Conservation (phyloP, 2,113 vertebrate genomes). For the Dinomys branickii region DNA sequence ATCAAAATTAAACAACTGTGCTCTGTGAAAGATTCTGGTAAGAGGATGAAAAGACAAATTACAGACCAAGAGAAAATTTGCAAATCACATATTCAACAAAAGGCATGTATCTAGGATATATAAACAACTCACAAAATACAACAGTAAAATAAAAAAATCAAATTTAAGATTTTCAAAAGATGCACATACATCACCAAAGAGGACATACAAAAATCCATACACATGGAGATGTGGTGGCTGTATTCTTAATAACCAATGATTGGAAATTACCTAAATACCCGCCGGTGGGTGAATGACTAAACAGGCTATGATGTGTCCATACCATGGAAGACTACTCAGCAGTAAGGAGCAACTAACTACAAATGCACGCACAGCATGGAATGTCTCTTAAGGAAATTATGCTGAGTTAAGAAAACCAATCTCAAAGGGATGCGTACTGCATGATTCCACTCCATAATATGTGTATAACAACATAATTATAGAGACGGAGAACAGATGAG, state of each 20-base stretch:
- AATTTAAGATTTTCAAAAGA: background rate
- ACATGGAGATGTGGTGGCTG: background rate
- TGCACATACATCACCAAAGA: background rate
- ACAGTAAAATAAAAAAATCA: background rate
- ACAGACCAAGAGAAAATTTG: slow-evolving; percentile 11
- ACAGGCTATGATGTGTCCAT: background rate
- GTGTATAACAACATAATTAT: slow-evolving; percentile 26
- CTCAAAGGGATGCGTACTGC: background rate
- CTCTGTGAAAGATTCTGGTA: background rate
- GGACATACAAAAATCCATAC: background rate
- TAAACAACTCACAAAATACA: slow-evolving; percentile 19
- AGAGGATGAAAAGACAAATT: slow-evolving; percentile 35
- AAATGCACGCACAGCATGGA: background rate
- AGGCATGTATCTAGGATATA: background rate
- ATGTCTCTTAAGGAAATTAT: slow-evolving; percentile 40
- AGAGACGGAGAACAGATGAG: slow-evolving; percentile 45
- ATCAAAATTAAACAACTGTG: slow-evolving; percentile 13
- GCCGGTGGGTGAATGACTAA: background rate
- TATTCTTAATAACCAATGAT: background rate
- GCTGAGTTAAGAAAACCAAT: slow-evolving; percentile 43
- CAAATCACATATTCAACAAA: background rate
- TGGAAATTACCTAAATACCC: slow-evolving; percentile 7
- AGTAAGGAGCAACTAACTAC: slow-evolving; percentile 4
- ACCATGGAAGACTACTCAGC: background rate
- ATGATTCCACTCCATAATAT: slow-evolving; percentile 32